phyloP scores from a whole-genome alignment of 2,113 vertebrate genomes.

The Jacana jacana region DNA sequence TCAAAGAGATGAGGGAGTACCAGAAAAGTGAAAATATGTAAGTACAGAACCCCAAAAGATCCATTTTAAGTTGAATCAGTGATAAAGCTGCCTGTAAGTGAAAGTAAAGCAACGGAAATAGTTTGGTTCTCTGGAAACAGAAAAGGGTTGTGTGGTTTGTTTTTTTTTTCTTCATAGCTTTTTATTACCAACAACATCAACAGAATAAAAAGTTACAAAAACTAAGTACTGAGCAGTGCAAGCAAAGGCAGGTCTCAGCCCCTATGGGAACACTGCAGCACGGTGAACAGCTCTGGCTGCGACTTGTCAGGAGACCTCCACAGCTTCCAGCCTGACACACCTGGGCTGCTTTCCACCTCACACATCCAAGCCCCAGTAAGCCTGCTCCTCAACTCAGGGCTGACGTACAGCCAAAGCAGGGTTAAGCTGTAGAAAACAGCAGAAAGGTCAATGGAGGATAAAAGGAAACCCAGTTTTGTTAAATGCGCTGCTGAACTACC shows the following conservation, averaged over 20 bases:
- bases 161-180: neutral
- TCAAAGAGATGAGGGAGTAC: neutral
- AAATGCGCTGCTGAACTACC: rapidly evolving
- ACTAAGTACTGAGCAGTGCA: neutral
- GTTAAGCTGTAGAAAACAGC: neutral
- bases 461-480: neutral
- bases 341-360: neutral
- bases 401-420: rapidly evolving
- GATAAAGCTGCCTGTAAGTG: neutral
- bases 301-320: neutral
- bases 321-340: rapidly evolving
- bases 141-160: neutral
- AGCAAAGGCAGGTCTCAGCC: neutral
- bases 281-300: rapidly evolving
- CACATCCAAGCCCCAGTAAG: neutral
- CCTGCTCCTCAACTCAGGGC: rapidly evolving
- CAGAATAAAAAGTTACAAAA: neutral
- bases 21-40: neutral
- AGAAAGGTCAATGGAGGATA: neutral
- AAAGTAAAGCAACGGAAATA: neutral
- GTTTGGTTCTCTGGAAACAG: neutral
- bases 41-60: neutral
- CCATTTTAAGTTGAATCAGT: neutral
- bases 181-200: neutral
- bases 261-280: rapidly evolving